Conservation (phyloP, 2,888 invertebrate species). For the Andrena praecox region DNA sequence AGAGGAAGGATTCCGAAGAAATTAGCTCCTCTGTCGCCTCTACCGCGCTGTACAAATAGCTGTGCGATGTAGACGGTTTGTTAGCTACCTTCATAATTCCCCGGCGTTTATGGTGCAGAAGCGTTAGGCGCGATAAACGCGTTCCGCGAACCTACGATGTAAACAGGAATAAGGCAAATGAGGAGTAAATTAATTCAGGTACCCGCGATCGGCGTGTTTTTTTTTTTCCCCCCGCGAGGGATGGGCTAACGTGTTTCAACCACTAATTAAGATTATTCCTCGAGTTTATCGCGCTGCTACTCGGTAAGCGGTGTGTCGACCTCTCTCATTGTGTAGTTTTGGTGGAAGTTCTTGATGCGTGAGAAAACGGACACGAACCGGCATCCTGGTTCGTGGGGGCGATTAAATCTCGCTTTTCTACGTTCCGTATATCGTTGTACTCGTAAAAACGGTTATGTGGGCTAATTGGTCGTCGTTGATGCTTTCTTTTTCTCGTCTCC, state of each 20-base stretch:
- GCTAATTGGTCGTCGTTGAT: constrained; percentile 78
- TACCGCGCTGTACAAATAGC: constrained; percentile 13
- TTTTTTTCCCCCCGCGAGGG: constrained; percentile 12
- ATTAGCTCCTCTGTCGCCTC: not conserved
- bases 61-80: not conserved
- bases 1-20: not conserved
- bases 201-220: constrained; percentile 39
- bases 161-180: constrained; percentile 42
- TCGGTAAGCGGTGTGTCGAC: constrained; percentile 53
- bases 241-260: constrained; percentile 56
- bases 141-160: constrained; percentile 25
- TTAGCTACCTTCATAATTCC: not conserved
- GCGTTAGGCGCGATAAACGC: constrained; percentile 23
- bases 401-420: constrained; percentile 77
- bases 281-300: constrained; percentile 57
- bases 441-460: constrained; percentile 77
- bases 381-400: constrained; percentile 69
- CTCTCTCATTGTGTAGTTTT: constrained; percentile 60
- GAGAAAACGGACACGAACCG: constrained; percentile 75
- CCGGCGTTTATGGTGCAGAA: constrained; percentile 6
- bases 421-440: constrained; percentile 71
- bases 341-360: constrained; percentile 68
- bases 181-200: constrained; percentile 56
- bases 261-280: constrained; percentile 67
- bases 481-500: constrained; percentile 55